These are phyloP conservation scores for Tauraco erythrolophus DNA, from an alignment of 2,113 vertebrate species.

Conservation along the genomic window DNA sequence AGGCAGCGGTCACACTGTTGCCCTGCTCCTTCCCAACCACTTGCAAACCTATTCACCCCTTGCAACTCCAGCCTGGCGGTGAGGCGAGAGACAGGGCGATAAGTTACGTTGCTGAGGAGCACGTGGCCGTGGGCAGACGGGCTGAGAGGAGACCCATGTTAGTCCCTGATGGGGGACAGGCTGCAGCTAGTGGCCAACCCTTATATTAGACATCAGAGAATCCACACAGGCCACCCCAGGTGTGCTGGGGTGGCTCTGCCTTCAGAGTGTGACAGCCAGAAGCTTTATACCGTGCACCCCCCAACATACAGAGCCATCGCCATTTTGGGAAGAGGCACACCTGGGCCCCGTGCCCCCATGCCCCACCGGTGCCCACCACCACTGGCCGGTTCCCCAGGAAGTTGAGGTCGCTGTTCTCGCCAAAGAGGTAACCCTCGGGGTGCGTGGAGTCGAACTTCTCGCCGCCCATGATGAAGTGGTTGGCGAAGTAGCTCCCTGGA, in stretches of 20 bases:
- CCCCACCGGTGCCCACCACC: slow-evolving; percentile 74
- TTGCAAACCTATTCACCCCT: not conserved
- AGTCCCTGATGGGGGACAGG: fast-evolving
- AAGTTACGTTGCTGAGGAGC: fast-evolving
- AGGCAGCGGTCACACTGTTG: fast-evolving
- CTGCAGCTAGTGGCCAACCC: not conserved
- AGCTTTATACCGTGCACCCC: not conserved
- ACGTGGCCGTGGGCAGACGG: fast-evolving
- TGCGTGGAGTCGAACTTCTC: slow-evolving; percentile 98
- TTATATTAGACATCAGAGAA: not conserved
- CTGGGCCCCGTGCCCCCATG: fast-evolving
- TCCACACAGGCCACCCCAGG: fast-evolving
- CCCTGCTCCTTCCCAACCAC: fast-evolving
- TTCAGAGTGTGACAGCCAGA: not conserved
- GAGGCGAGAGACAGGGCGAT: fast-evolving
- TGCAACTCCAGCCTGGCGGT: not conserved
- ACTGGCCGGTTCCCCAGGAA: slow-evolving; percentile 96
- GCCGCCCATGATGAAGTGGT: slow-evolving; percentile 99
- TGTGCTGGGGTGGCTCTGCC: not conserved
- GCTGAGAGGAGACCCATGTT: not conserved
- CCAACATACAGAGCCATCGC: fast-evolving
- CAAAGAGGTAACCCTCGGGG: slow-evolving; percentile 97
- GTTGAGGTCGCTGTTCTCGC: slow-evolving; percentile 98
- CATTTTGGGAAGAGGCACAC: fast-evolving
- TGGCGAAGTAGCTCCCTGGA: slow-evolving; percentile 96